These are phyloP conservation scores for Scolopax bukidnonensis DNA, from an alignment of 2,797 vertebrate genomes.

Conservation along the genomic window DNA sequence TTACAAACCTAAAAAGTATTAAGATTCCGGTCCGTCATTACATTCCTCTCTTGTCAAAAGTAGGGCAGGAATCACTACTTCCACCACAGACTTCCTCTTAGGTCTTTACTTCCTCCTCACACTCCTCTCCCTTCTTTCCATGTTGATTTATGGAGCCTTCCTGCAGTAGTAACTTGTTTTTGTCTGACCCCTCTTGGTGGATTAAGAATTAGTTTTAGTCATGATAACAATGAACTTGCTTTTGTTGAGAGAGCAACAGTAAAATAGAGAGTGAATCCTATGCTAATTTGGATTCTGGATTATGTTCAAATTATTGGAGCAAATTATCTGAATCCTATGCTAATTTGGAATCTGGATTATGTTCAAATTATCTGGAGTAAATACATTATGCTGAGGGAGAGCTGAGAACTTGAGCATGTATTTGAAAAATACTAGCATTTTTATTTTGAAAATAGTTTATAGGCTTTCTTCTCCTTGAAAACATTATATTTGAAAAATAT, in stretches of 20 bases:
- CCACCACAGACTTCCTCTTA: neutral
- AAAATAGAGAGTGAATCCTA: neutral
- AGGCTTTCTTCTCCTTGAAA: neutral
- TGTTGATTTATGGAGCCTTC: neutral
- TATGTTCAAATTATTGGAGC: neutral
- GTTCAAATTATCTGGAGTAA: neutral
- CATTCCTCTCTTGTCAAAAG: neutral
- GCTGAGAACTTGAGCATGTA: neutral
- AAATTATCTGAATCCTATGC: neutral
- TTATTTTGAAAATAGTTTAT: neutral
- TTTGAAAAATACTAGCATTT: neutral
- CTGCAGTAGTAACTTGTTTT: neutral
- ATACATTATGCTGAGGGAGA: neutral
- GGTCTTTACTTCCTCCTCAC: neutral
- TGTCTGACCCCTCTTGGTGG: constrained; percentile 44
- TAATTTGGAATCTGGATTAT: neutral
- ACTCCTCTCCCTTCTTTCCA: neutral
- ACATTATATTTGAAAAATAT: neutral
- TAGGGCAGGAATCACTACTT: neutral
- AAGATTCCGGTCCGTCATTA: neutral
- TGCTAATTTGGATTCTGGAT: neutral
- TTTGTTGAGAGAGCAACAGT: neutral
- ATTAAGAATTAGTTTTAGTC: neutral
- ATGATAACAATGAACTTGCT: neutral
- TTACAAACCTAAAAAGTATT: neutral